phyloP scores from a whole-genome alignment of 1,140 invertebrate species.

The Camponotus pennsylvanicus region DNA sequence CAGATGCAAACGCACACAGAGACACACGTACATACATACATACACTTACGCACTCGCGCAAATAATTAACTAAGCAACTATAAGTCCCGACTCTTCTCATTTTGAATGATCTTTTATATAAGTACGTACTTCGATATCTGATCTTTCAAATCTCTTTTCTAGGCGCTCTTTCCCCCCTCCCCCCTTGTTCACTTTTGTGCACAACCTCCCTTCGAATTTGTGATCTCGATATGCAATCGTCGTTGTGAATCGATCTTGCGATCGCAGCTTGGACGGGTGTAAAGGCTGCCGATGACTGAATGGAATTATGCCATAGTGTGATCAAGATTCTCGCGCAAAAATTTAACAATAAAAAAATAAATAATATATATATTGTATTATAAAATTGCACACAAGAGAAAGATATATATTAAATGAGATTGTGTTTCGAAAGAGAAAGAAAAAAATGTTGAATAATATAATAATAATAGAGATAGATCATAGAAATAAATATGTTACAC shows the following conservation, averaged over 20 bases:
- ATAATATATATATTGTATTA: neutral
- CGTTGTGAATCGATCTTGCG: constrained; percentile 63
- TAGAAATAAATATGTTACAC: neutral
- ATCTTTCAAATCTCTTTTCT: constrained; percentile 31
- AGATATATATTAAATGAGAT: neutral
- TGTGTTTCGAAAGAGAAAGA: neutral
- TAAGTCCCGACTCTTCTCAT: constrained; percentile 56
- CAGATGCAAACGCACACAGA: neutral
- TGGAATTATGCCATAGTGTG: constrained; percentile 26
- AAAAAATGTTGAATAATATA: neutral
- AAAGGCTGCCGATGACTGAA: constrained; percentile 51
- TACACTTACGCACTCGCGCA: constrained; percentile 17
- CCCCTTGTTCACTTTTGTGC: neutral
- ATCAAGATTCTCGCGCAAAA: neutral
- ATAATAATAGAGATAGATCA: neutral
- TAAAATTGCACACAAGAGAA: neutral
- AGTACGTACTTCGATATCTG: constrained; percentile 50
- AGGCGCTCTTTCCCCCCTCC: neutral
- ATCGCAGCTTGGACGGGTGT: constrained; percentile 59
- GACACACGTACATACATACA: neutral
- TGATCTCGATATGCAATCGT: constrained; percentile 51
- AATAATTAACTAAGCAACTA: constrained; percentile 64
- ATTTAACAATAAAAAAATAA: neutral
- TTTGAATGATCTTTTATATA: constrained; percentile 52
- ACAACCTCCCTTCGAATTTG: constrained; percentile 17